Conservation (phyloP, 37 sponge, comb jelly and placozoan genomes). For the Diacarnus erythraeanus region DNA sequence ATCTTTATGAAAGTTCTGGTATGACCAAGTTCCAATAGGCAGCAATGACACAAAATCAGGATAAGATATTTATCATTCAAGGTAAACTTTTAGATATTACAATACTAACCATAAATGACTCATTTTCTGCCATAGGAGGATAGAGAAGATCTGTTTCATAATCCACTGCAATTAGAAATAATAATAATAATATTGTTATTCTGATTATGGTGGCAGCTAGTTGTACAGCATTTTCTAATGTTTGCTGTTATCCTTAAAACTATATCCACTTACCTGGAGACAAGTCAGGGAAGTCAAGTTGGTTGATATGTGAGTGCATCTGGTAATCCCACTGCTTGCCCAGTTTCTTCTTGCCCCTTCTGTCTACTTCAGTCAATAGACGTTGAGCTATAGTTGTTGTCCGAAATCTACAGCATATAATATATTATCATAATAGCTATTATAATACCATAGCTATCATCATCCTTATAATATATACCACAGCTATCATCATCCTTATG, state of each 20-base stretch:
- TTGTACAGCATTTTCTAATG: background rate
- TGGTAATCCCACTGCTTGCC: constrained; percentile 13
- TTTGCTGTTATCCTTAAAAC: background rate
- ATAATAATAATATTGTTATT: background rate
- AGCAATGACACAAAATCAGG: background rate
- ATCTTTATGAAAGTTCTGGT: background rate
- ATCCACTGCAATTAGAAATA: constrained; percentile 17
- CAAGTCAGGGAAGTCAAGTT: constrained; percentile 27
- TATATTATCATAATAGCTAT: background rate
- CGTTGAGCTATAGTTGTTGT: constrained; percentile 16
- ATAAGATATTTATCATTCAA: too few species aligned
- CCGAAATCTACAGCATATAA: constrained; percentile 24
- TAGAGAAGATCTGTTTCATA: constrained; percentile 12
- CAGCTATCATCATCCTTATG: too few species aligned
- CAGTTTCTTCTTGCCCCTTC: background rate
- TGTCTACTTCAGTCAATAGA: constrained; percentile 6
- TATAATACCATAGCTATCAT: too few species aligned
- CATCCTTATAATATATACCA: too few species aligned
- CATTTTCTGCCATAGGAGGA: constrained; percentile 1
- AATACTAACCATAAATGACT: constrained; percentile 18
- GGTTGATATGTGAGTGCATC: constrained; percentile 19
- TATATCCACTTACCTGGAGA: constrained; percentile 19
- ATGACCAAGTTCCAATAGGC: background rate
- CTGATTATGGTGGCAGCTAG: background rate
- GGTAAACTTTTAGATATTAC: background rate